Base-by-base conservation (phyloP, 1,140 invertebrate genomes). In the Dendrolimus punctatus region DNA sequence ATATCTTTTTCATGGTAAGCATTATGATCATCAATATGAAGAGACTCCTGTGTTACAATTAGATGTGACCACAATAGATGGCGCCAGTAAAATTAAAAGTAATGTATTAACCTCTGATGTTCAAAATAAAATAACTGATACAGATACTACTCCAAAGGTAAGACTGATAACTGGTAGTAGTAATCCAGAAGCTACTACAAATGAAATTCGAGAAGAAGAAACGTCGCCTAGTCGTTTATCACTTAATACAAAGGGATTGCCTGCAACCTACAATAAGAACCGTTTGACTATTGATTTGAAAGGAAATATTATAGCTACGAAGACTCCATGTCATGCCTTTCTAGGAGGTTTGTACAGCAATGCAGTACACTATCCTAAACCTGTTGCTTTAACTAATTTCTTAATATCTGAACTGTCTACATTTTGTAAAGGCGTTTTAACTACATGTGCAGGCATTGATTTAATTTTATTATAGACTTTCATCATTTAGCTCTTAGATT, bases 391-490 rank as follows among this genome's bases (percentile, higher is more conserved):
- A 5, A 69, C 71, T 40, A 70, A 79, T 59, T 77, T 83, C 64
- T 74, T 85, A 55, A 72, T 77, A 54, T 49, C 59, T 23, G 76
- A 85, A 67, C 49, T 85, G 23, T 74, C 76, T 42, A 39, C 71
- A 47, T 85, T 85, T 79, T 85, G 81, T 73, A 81, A 80, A 49
- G 81, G 77, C 53, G 56, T 65, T 54, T 69, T 80, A 51, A 76
- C 67, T 8, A 68, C 71, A 23, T 85, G 81, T 73, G 67, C 66
- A 50, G 77, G 76, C 46, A 63, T 85, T 51, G 69, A 83, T 61
- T 61, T 85, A 45, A 74, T 85, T 68, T 79, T 80, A 68, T 51
- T 76, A 49, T 81, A 76, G 56, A 41, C 62, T 53, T 8, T 36
- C 7, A 23, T 9, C 6, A 46, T 46, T 7, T 46, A 23, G 9